Base-by-base conservation (phyloP, 2,113 vertebrate genomes). In the Amphilophus citrinellus region DNA sequence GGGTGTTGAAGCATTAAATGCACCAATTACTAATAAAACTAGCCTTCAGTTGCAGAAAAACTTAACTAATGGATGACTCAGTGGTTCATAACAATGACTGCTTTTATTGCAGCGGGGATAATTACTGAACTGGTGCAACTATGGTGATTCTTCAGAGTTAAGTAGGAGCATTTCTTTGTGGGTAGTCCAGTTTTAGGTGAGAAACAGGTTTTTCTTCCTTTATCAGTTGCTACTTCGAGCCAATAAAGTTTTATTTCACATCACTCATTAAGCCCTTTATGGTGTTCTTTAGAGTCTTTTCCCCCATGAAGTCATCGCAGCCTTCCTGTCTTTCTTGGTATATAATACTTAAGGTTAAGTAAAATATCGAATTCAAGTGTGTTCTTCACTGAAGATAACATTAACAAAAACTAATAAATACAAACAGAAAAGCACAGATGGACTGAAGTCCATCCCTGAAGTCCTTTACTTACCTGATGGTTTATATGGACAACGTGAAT, bases 341-440 rank as follows among this genome's bases (percentile, higher is more conserved):
- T 76, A 83, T 47, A 37, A n/a, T 62, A 61, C 22, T 50, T 71
- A 3, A 47, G 50, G 32, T 60, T 37, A 78, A 11, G 32, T 10
- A 73, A 35, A 61, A 76, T 20, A 35, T 14, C 56, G 27, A 86
- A 62, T 30, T 4, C 60, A 79, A 42, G 6, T 2, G 6, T 77
- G 80, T 80, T 65, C 3, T 86, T 81, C 20, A 24, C 17, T 65
- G 39, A 61, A 65, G 63, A 75, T 68, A 80, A 90, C 35, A 58
- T 61, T 61, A 59, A 83, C 44, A 50, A 39, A 50, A 50, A 75
- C 73, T 61, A 59, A 60, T 56, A 53, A 88, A 71, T 27, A 84
- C 20, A 80, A 77, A 65, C 11, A 10, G 18, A 56, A 75, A 83
- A 81, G 39, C 18, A 50, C 56, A 66, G 57, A 60, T 6, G 61